Percentiles rank a stretch among this genome's conserved stretches.
Evolutionary conservation across 2,888 invertebrate genomes (phyloP).

Genomic region (Dryadula phaetusa): DNA sequence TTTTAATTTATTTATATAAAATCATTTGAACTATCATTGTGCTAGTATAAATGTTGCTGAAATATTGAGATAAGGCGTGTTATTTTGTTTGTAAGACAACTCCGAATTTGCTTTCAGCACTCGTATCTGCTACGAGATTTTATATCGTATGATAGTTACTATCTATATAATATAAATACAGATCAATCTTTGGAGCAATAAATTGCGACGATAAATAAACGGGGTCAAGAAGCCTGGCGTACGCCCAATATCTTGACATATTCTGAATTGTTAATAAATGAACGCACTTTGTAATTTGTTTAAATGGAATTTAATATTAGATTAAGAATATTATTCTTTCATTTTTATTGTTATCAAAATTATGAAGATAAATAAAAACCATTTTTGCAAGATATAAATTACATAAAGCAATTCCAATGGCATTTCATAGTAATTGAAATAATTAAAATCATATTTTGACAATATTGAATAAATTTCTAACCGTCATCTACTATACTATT

Average conservation of each 20-base stretch:
- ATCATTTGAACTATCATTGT: too few species aligned
- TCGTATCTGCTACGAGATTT: not conserved
- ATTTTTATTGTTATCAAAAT: not conserved
- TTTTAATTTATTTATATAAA: too few species aligned
- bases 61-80: not conserved
- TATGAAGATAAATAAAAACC: too few species aligned
- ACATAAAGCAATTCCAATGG: too few species aligned
- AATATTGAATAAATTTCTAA: too few species aligned
- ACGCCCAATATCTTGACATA: constrained; percentile 39
- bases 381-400: too few species aligned
- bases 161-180: constrained; percentile 20
- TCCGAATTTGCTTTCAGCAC: constrained; percentile 1
- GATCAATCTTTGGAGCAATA: constrained; percentile 34
- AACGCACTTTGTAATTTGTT: constrained; percentile 22
- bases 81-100: not conserved
- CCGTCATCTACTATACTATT: too few species aligned
- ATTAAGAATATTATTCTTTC: not conserved
- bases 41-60: not conserved
- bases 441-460: too few species aligned
- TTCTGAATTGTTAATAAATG: constrained; percentile 29
- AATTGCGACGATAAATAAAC: constrained; percentile 36
- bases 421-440: too few species aligned
- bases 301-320: not conserved
- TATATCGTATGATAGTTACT: constrained; percentile 5
- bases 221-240: constrained; percentile 38